These are phyloP conservation scores for Acanthurus tractus DNA, from an alignment of 2,797 vertebrate genomes.

Conservation along the genomic window DNA sequence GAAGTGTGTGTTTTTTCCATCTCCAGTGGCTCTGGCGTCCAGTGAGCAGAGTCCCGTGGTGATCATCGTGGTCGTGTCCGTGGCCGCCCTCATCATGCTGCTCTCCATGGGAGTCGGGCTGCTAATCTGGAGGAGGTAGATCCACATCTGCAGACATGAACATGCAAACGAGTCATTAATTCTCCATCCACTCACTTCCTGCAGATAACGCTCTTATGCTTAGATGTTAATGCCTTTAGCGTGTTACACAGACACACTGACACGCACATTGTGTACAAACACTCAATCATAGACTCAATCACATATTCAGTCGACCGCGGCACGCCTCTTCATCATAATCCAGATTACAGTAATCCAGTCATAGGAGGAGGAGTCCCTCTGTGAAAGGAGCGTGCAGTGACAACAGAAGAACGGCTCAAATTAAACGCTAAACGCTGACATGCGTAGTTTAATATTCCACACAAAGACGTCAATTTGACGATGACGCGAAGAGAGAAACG, in stretches of 20 bases:
- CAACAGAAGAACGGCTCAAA: slow-evolving; percentile 25
- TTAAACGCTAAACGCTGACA: slow-evolving; percentile 9
- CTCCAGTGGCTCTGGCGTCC: slow-evolving; percentile 88
- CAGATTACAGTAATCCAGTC: slow-evolving; percentile 68
- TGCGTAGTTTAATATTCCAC: slow-evolving; percentile 22
- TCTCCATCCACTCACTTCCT: neutral
- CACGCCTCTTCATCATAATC: slow-evolving; percentile 47
- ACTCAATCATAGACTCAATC: slow-evolving; percentile 17
- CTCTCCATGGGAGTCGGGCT: slow-evolving; percentile 89
- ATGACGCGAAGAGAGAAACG: neutral
- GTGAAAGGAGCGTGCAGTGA: slow-evolving; percentile 20
- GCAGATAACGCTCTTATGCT: neutral
- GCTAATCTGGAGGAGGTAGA: slow-evolving; percentile 94
- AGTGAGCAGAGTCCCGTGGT: slow-evolving; percentile 92
- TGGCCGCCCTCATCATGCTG: slow-evolving; percentile 91
- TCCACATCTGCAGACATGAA: slow-evolving; percentile 17
- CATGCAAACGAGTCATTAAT: neutral
- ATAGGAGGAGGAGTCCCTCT: slow-evolving; percentile 21
- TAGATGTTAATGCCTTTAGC: slow-evolving; percentile 12
- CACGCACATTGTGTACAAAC: slow-evolving; percentile 30
- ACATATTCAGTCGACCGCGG: slow-evolving; percentile 10
- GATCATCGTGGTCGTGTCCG: slow-evolving; percentile 89
- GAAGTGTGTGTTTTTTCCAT: neutral
- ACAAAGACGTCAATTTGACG: slow-evolving; percentile 32
- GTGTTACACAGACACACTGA: slow-evolving; percentile 9